Base-by-base conservation (phyloP, 2,888 invertebrate species). In the Apamea sordens region DNA sequence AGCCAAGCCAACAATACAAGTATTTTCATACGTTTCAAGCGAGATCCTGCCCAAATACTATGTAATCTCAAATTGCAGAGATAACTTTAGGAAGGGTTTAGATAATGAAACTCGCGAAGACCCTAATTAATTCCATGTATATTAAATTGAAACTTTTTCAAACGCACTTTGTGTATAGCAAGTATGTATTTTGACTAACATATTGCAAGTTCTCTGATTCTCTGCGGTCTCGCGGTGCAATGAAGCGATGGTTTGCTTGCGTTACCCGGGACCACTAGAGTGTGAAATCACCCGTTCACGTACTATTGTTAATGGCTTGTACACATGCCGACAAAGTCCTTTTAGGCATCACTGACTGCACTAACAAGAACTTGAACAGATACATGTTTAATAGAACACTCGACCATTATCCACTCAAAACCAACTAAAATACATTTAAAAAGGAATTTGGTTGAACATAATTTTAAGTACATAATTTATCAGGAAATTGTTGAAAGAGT, bases 211-310 rank as follows among this genome's bases (percentile, higher is more conserved):
- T 73, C 63, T 81, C 76, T 92, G 92, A 96, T 96, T 95, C 89
- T 92, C 91, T 94, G 95, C 93, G 95, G 95, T 95, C 93, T 93
- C 90, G 89, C 83, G 87, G 90, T 91, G 93, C 95, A 95, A 59
- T 88, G 91, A 89, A 90, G 94, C 95, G 94, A 84, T 84, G 86
- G 86, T 89, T 89, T 89, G 91, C 90, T 89, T 91, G 90, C 93
- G 90, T 91, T 93, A 88, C 93, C 92, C 77, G 77, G 86, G 91
- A 64, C 93, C 94, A 94, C 93, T 95, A 93, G 93, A 93, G 92
- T 94, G 94, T 95, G 93, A 95, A 96, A 96, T 96, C 94, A 95
- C 92, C 94, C 94, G 92, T 93, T 92, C 90, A 88, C 86, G 77
- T 77, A 77, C 84, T 80, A 90, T 92, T 91, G 90, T 90, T 73